Base-by-base conservation (phyloP, 1,140 invertebrate genomes). In the Macrosteles quadrilineatus region DNA sequence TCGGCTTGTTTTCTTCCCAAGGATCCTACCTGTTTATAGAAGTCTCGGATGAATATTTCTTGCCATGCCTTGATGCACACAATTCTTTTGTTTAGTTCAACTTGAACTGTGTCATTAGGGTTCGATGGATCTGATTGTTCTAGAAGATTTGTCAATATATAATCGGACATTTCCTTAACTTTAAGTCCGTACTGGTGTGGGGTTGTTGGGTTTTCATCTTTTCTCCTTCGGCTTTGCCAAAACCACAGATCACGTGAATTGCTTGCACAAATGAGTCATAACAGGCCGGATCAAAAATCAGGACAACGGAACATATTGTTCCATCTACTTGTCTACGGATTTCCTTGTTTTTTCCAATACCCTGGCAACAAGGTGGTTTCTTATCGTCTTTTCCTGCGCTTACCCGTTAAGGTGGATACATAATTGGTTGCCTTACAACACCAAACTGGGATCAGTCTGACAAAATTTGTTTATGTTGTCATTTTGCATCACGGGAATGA, bases 111-210 rank as follows among this genome's bases (percentile, higher is more conserved):
- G 47, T 50, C 47, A 50, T 50, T n/a, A 50, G n/a, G 4, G 4
- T 23, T 23, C 3, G 17, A 3, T 11, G 47, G 47, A 19, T 50
- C 47, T 50, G 3, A 9, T 50, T 50, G 17, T n/a, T 50, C 3
- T 50, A 50, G 21, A 4, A 23, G 47, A 3, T n/a, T 23, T 6
- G 47, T 23, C 6, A 6, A 4, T 11, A 50, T 3, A n/a, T 66
- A 25, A 29, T 25, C 40, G 11, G 21, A 9, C 14, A 66, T 2
- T 12, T 66, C 64, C 19, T 40, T 66, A 3, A 66, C 17, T 12
- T 19, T 31, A 11, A 31, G 64, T 3, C 64, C 64, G 40, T 66
- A 66, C 19, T 66, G 64, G 19, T 66, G 64, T 55, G 64, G 64
- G 11, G 29, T 40, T 17, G 30, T 19, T 11, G 64, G 64, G 9